A percentile compares a stretch with the other conserved stretches of the same genome.
Conservation (phyloP, 2,888 invertebrate species). For the Hymenopus coronatus region DNA sequence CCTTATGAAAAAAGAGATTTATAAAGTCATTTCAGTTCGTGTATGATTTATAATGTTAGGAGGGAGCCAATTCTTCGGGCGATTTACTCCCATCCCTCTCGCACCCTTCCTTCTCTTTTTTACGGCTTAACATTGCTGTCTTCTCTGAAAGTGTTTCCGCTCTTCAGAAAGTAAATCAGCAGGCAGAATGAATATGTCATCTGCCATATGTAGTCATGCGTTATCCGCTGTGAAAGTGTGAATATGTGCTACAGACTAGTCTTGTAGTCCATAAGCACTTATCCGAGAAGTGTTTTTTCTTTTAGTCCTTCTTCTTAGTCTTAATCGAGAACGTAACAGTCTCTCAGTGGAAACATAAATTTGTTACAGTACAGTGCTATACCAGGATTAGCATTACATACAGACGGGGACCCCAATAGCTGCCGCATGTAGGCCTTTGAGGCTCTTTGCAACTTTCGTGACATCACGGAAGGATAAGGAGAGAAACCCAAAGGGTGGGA, state of each 20-base stretch:
- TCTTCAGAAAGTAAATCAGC: slow-evolving; percentile 1
- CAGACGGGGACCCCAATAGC: too few species aligned
- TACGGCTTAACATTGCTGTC: neutral
- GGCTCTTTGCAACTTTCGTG: too few species aligned
- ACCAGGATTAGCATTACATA: too few species aligned
- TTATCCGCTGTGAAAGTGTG: neutral
- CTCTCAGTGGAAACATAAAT: too few species aligned
- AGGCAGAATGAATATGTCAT: neutral
- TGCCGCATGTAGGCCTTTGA: too few species aligned
- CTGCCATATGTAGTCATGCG: neutral
- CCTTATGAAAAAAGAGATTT: slow-evolving; percentile 1
- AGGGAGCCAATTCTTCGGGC: neutral
- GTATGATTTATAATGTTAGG: slow-evolving; percentile 13
- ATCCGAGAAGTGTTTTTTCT: neutral
- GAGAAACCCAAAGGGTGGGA: too few species aligned
- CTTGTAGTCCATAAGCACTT: neutral
- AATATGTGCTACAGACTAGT: neutral
- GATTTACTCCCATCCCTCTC: neutral
- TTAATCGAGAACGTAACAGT: too few species aligned
- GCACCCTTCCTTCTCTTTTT: neutral
- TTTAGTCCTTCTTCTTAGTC: neutral
- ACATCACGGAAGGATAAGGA: too few species aligned
- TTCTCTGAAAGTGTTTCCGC: neutral
- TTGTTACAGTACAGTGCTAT: too few species aligned
- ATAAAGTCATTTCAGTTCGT: neutral